Evolutionary conservation across 2,797 vertebrate species (phyloP).

Genomic region (Xenopus petersii): DNA sequence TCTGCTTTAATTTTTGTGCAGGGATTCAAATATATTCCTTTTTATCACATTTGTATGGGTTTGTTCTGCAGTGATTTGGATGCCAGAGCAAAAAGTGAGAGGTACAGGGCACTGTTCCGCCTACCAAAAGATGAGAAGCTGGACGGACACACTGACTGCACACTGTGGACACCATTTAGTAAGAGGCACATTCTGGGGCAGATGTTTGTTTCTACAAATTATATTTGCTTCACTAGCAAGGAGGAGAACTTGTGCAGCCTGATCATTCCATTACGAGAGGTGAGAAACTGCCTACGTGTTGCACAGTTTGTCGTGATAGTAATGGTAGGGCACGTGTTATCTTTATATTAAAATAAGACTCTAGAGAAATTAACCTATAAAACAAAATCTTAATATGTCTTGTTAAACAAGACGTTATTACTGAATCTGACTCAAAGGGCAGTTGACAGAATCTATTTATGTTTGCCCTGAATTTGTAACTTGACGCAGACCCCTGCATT

Average conservation of each 20-base stretch:
- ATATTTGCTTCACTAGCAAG: constrained; percentile 98
- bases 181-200: constrained; percentile 97
- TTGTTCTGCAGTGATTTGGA: constrained; percentile 82
- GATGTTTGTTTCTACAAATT: constrained; percentile 98
- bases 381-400: too few relatives aligned
- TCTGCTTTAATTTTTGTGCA: too few relatives aligned
- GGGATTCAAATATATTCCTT: too few relatives aligned
- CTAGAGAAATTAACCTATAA: too few relatives aligned
- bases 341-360: too few relatives aligned
- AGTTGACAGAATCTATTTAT: too few relatives aligned
- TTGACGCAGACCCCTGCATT: too few relatives aligned
- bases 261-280: constrained; percentile 94
- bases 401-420: too few relatives aligned
- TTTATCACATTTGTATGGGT: too few relatives aligned
- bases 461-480: too few relatives aligned
- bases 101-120: constrained; percentile 89
- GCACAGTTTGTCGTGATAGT: not conserved
- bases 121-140: constrained; percentile 95
- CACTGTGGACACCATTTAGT: constrained; percentile 96
- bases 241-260: constrained; percentile 92
- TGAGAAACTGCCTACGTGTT: constrained; percentile 50
- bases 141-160: constrained; percentile 95
- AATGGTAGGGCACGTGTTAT: too few relatives aligned
- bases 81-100: constrained; percentile 91
- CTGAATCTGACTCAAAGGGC: too few relatives aligned